Evolutionary conservation across 2,888 invertebrate genomes (phyloP), one percentile per base, ranked within the genome.

Genomic region (Crematogaster levior): DNA sequence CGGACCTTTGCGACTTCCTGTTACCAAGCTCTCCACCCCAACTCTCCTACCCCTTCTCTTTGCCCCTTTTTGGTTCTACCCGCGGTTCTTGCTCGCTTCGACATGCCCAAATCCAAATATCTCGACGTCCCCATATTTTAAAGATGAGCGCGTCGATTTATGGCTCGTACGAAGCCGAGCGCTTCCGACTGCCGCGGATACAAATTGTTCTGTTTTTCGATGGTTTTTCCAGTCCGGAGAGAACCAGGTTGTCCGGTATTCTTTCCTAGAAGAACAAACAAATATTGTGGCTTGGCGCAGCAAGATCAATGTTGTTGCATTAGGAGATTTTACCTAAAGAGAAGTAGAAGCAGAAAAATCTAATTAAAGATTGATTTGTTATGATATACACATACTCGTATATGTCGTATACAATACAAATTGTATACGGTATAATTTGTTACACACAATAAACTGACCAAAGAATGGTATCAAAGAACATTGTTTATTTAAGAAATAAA

Each of bases 51-150:
- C 81, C 72, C 82, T 27, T 27, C 63, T 24, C 40, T 9, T 15
- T 68, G 30, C 5, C 30, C 51, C 58, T 15, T 48, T 48, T 48
- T 40, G 65, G 27, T 74, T 68, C 82, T 58, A 66, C n/a, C 18
- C 48, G 60, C 61, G 70, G 75, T 89, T 87, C 88, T 89, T 86
- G 86, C 84, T 40, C 82, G 58, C 88, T 88, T 89, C 90, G 89
- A 87, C 88, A 88, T 88, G 85, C 89, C 88, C 89, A 88, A 79
- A 87, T 90, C 90, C 90, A 91, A 92, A 93, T 91, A 93, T 93
- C 93, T 93, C 91, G 93, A 91, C 93, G 91, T 93, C 90, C 93
- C 90, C 91, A 93, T 93, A 93, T 92, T 93, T 93, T 93, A 93
- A 93, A 93, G 93, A 93, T 93, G 93, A 93, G 91, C 92, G 90